Conservation (phyloP, 2,888 invertebrate genomes). For the Phania funesta region DNA sequence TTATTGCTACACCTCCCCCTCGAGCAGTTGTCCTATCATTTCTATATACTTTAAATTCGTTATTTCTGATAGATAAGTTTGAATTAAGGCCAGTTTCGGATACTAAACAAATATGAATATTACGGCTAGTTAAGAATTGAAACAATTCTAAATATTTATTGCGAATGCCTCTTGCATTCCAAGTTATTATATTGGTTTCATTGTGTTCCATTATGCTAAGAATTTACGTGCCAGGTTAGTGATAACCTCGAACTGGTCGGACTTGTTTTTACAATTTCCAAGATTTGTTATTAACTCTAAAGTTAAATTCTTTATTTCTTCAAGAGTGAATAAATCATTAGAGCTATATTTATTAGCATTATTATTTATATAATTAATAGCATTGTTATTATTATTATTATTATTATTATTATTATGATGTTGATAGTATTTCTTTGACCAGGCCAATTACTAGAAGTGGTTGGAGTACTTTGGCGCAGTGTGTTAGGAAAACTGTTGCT, state of each 20-base stretch:
- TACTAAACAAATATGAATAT: not conserved
- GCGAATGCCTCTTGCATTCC: too few relatives aligned
- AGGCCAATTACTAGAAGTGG: too few relatives aligned
- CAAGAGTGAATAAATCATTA: not conserved
- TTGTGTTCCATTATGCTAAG: not conserved
- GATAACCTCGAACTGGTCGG: conserved; percentile 2
- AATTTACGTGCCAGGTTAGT: conserved; percentile 9
- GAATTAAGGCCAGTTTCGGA: conserved; percentile 2
- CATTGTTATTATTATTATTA: too few relatives aligned
- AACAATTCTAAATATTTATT: too few relatives aligned
- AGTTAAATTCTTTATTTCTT: not conserved
- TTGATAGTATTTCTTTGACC: too few relatives aligned
- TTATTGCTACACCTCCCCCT: too few relatives aligned
- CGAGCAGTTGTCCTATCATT: too few relatives aligned
- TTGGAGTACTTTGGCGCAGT: too few relatives aligned
- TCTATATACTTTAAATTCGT: too few relatives aligned
- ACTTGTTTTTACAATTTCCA: not conserved
- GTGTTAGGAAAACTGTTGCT: too few relatives aligned
- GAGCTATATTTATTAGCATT: not conserved
- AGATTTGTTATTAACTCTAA: conserved; percentile 1
- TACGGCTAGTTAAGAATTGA: too few relatives aligned
- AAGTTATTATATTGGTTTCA: too few relatives aligned
- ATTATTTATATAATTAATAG: not conserved
- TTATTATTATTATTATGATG: not conserved
- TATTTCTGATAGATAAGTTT: conserved; percentile 1